Conservation (phyloP, 2,113 vertebrate species). For the Numenius arquata region DNA sequence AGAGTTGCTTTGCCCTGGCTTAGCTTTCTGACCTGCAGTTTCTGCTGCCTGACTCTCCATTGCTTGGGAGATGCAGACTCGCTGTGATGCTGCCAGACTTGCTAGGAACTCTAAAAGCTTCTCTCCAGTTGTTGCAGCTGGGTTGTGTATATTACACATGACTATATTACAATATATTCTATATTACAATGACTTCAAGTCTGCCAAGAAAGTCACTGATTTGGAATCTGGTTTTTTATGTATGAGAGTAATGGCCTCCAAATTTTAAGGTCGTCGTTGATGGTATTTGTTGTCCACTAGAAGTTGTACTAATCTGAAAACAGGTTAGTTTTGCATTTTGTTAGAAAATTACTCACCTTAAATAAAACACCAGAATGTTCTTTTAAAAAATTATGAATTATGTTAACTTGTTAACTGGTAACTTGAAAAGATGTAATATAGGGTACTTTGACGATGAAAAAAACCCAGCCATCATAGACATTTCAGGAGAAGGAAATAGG, state of each 20-base stretch:
- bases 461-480: accelerated
- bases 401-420: neutral
- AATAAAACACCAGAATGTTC: neutral
- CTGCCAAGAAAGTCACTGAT: neutral
- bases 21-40: neutral
- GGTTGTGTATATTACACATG: too few species aligned
- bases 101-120: neutral
- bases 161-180: too few species aligned
- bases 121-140: neutral
- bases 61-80: accelerated
- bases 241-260: neutral
- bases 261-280: neutral
- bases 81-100: neutral
- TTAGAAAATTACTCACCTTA: neutral
- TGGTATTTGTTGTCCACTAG: neutral
- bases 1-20: neutral
- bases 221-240: neutral
- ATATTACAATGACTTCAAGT: neutral
- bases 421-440: neutral
- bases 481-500: neutral
- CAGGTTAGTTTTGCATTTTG: neutral
- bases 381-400: neutral
- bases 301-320: neutral
- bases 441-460: neutral
- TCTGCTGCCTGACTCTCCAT: neutral